Base-by-base conservation (phyloP, 2,888 invertebrate genomes). In the Flabesymbios commensalis region DNA sequence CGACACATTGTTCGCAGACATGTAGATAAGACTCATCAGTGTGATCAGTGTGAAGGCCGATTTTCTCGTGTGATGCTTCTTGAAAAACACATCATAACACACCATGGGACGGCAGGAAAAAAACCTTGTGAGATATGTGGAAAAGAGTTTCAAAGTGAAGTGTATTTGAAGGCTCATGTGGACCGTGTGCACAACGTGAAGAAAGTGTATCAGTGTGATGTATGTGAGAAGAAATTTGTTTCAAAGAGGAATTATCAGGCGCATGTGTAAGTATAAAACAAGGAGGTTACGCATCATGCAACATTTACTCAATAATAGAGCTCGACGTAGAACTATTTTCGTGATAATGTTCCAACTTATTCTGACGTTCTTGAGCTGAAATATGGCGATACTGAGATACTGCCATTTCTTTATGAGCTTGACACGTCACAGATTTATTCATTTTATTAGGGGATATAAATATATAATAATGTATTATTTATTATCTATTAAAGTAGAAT, bases 261-360 rank as follows among this genome's bases (percentile, higher is more conserved):
- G 17, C 58, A 58, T 31, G n/a, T n/a, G 58, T 58, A 28, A 58
- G 58, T 51, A 4, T 17, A n/a, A n/a, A n/a, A n/a, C n/a, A n/a
- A n/a, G n/a, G n/a, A n/a, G n/a, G n/a, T n/a, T n/a, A n/a, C n/a
- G n/a, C n/a, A n/a, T n/a, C n/a, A n/a, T n/a, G n/a, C n/a, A n/a
- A n/a, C n/a, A n/a, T n/a, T n/a, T n/a, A n/a, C n/a, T n/a, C n/a
- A n/a, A n/a, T n/a, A n/a, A n/a, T n/a, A n/a, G n/a, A n/a, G n/a
- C n/a, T n/a, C n/a, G n/a, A n/a, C n/a, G n/a, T n/a, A n/a, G n/a
- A n/a, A n/a, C n/a, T n/a, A n/a, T n/a, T n/a, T n/a, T n/a, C n/a
- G n/a, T n/a, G n/a, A n/a, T n/a, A n/a, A n/a, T n/a, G n/a, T n/a
- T n/a, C n/a, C n/a, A n/a, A n/a, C n/a, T n/a, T n/a, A n/a, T n/a